These are phyloP conservation scores for Pungitius pungitius DNA, from an alignment of 2,113 vertebrate genomes.

Conservation along the genomic window DNA sequence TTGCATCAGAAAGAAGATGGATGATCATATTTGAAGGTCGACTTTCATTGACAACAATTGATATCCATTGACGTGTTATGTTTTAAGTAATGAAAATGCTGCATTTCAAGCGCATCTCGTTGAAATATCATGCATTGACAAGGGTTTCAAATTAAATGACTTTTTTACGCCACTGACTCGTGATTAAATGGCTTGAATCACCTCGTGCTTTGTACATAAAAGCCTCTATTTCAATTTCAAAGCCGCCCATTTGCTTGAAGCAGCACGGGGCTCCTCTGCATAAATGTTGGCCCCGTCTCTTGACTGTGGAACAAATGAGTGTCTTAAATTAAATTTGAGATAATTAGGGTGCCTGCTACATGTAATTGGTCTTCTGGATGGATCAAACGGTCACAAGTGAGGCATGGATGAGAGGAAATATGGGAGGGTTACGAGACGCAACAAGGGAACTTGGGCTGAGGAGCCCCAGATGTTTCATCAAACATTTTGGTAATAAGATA, in stretches of 20 bases:
- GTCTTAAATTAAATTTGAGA: constrained; percentile 67
- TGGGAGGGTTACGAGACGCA: constrained; percentile 36
- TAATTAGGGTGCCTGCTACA: constrained; percentile 61
- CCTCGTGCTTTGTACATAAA: constrained; percentile 37
- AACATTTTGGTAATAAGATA: constrained; percentile 60
- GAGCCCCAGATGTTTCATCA: constrained; percentile 72
- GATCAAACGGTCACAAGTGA: constrained; percentile 46
- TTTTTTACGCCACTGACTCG: constrained; percentile 37
- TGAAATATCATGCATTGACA: constrained; percentile 1
- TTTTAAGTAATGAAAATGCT: constrained; percentile 3
- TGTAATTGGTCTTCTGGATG: constrained; percentile 68
- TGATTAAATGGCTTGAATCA: constrained; percentile 20
- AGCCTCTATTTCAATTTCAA: constrained; percentile 69
- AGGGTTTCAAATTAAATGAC: constrained; percentile 17
- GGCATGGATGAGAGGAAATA: constrained; percentile 44
- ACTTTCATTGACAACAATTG: neutral
- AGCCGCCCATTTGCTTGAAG: constrained; percentile 48
- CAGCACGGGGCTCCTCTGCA: constrained; percentile 31
- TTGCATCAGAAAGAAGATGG: neutral
- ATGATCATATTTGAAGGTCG: neutral
- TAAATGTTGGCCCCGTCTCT: constrained; percentile 43
- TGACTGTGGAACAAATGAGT: constrained; percentile 54
- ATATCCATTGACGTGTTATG: neutral
- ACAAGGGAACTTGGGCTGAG: constrained; percentile 26
- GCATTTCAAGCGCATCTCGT: constrained; percentile 26